These are phyloP conservation scores for Rotaria sp. DNA, from an alignment of 2,888 invertebrate genomes.

Conservation along the genomic window DNA sequence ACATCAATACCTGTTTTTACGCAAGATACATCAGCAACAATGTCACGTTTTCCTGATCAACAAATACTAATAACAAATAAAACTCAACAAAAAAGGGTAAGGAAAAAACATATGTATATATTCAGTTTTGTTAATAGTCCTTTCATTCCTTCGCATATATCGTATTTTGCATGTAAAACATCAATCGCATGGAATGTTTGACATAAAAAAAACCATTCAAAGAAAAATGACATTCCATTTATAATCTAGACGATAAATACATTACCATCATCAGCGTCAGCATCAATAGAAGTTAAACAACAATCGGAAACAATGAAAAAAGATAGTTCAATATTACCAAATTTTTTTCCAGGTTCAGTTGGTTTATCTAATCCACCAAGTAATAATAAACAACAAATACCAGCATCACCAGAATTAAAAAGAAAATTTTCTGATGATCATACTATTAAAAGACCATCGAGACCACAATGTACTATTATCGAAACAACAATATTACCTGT, in stretches of 20 bases:
- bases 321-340: background rate
- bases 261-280: background rate
- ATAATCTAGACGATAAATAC: background rate
- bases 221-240: background rate
- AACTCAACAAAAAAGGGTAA: background rate
- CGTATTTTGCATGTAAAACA: background rate
- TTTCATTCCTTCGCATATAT: background rate
- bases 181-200: background rate
- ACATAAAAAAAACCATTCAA: background rate
- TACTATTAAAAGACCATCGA: background rate
- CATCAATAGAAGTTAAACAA: background rate
- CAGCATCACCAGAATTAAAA: background rate
- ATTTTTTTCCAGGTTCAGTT: background rate
- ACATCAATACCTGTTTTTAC: constrained; percentile 11
- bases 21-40: background rate
- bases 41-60: background rate
- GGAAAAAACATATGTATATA: too few relatives aligned
- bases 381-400: background rate
- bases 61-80: background rate
- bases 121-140: too few relatives aligned
- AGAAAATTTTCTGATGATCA: background rate
- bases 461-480: background rate
- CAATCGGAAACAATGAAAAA: background rate
- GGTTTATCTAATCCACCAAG: constrained; percentile 26
- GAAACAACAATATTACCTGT: background rate